phyloP scores from a whole-genome alignment of 2,888 invertebrate species.

The Spilosoma lubricipeda region DNA sequence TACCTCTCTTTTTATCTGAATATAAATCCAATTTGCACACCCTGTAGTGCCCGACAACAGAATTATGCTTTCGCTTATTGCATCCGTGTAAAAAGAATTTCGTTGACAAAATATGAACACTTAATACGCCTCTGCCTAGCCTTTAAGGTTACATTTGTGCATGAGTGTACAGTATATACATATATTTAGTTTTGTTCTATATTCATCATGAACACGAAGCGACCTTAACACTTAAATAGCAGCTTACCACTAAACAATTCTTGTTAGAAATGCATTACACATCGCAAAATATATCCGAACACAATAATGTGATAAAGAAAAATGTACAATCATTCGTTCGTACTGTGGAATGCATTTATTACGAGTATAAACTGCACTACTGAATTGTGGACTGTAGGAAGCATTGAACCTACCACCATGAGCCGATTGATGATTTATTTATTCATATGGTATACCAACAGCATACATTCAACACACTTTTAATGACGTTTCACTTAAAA shows the following conservation, averaged over 20 bases:
- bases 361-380: constrained; percentile 3
- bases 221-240: constrained; percentile 37
- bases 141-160: not conserved
- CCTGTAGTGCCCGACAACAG: not conserved
- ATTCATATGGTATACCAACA: too few species aligned
- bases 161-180: not conserved
- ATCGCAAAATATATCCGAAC: constrained; percentile 41
- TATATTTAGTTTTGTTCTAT: constrained; percentile 8
- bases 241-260: constrained; percentile 40
- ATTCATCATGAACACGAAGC: constrained; percentile 17
- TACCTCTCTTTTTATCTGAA: not conserved
- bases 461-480: too few species aligned
- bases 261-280: constrained; percentile 66
- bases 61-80: not conserved
- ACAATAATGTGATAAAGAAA: constrained; percentile 28
- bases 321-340: constrained; percentile 22
- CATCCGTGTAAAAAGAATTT: not conserved
- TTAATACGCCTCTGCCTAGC: not conserved
- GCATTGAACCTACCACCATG: not conserved
- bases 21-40: not conserved
- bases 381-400: not conserved
- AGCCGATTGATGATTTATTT: not conserved
- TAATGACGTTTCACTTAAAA: too few species aligned
- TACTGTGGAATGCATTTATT: constrained; percentile 12
- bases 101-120: not conserved